A percentile compares a stretch with the other conserved stretches of the same genome.
Evolutionary conservation across 2,888 invertebrate genomes (phyloP).

Genomic region (Tromatobia lineatoria): DNA sequence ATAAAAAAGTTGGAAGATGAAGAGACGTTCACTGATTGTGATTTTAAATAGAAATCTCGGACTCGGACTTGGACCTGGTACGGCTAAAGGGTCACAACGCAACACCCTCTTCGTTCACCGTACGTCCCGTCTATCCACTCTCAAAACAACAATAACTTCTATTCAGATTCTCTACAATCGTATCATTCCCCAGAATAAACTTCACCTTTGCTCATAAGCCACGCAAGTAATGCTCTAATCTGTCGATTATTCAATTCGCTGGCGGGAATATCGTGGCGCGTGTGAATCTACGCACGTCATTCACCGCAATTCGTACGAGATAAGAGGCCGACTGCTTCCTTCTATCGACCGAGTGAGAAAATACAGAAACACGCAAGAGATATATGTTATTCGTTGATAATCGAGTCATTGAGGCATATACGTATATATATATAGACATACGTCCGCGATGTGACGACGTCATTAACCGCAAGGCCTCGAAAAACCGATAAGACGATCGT

Average conservation of each 20-base stretch:
- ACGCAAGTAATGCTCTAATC: conserved; percentile 22
- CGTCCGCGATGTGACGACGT: neutral
- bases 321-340: conserved; percentile 48
- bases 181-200: conserved; percentile 7
- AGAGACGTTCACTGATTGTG: too few species aligned
- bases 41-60: too few species aligned
- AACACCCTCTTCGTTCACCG: neutral
- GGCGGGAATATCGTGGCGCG: conserved; percentile 9
- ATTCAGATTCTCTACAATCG: neutral
- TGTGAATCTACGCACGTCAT: conserved; percentile 60
- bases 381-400: conserved; percentile 6
- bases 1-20: too few species aligned
- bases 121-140: neutral
- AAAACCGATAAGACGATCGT: neutral
- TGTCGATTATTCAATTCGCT: conserved; percentile 19
- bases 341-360: conserved; percentile 19
- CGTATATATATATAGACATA: neutral
- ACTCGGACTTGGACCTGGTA: too few species aligned
- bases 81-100: too few species aligned
- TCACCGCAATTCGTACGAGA: conserved; percentile 56
- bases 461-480: neutral
- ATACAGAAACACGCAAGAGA: neutral
- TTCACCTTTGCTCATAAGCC: neutral
- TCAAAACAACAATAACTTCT: neutral
- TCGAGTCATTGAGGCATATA: neutral